Conservation (phyloP, 2,113 vertebrate genomes). For the Sinocyclocheilus rhinocerous region DNA sequence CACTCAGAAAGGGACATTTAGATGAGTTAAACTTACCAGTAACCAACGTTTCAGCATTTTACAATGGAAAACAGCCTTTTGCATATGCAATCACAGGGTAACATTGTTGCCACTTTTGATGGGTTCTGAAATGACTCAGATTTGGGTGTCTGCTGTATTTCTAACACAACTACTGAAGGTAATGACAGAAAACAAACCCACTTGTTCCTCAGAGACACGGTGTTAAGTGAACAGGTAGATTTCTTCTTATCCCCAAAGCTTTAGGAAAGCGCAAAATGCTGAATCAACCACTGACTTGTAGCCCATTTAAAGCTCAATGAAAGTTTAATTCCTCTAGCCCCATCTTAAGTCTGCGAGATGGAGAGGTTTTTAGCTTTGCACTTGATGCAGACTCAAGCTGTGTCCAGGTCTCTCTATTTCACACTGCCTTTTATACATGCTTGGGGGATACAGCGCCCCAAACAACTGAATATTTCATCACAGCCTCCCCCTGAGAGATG, state of each 20-base stretch:
- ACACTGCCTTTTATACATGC: conserved; percentile 77
- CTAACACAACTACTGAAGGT: background rate
- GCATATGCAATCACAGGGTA: background rate
- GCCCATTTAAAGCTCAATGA: conserved; percentile 83
- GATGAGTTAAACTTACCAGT: conserved; percentile 24
- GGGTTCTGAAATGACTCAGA: too few relatives aligned
- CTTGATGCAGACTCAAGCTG: conserved; percentile 71
- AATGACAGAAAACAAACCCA: background rate
- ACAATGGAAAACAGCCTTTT: conserved; percentile 12
- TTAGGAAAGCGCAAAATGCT: conserved; percentile 82
- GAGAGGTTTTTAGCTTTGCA: conserved; percentile 59
- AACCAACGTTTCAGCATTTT: conserved; percentile 20
- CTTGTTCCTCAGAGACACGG: conserved; percentile 51
- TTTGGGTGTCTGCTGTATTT: conserved; percentile 4
- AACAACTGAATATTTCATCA: conserved; percentile 82
- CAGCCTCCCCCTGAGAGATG: conserved; percentile 77
- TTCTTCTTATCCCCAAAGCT: conserved; percentile 84
- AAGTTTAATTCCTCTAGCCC: conserved; percentile 87
- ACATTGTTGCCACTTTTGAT: background rate
- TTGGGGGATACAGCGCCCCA: conserved; percentile 75
- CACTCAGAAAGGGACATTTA: conserved; percentile 19
- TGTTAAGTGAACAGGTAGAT: conserved; percentile 84
- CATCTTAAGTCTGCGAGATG: conserved; percentile 48
- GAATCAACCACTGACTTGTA: conserved; percentile 86
- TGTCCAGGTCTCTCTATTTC: conserved; percentile 70